Evolutionary conservation across 2,888 invertebrate genomes (phyloP).

Genomic region (Frankliniella fusca): DNA sequence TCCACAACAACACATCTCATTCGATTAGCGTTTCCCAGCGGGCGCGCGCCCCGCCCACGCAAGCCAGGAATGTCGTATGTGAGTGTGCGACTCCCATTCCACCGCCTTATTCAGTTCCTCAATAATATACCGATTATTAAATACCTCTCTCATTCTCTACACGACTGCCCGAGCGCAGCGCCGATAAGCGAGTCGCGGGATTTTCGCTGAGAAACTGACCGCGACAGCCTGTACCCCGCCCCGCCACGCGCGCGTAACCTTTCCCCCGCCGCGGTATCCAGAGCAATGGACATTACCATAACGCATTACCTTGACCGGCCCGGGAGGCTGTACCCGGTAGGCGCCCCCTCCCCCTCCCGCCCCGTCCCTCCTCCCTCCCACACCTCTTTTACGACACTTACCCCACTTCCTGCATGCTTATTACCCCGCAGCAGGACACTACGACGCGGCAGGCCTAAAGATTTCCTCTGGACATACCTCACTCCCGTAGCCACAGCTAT

Average conservation of each 20-base stretch:
- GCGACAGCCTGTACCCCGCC: not conserved
- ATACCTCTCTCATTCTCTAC: too few species aligned
- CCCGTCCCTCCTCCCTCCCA: too few species aligned
- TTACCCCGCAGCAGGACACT: too few species aligned
- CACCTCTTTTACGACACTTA: too few species aligned
- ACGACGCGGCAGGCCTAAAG: too few species aligned
- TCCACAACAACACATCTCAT: constrained; percentile 14
- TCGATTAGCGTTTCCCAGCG: not conserved
- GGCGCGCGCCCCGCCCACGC: not conserved
- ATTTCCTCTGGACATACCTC: too few species aligned
- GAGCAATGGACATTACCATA: constrained; percentile 16
- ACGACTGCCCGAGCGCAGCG: too few species aligned
- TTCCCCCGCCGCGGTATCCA: not conserved
- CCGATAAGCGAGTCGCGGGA: not conserved
- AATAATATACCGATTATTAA: too few species aligned
- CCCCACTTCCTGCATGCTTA: too few species aligned
- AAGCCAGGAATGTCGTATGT: not conserved
- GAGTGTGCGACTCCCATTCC: too few species aligned
- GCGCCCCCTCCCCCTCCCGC: too few species aligned
- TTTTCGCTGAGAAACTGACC: not conserved
- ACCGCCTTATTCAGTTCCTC: not conserved
- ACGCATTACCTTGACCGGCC: constrained; percentile 14
- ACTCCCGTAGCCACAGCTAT: too few species aligned
- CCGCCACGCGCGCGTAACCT: constrained; percentile 6
- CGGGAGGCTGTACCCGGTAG: not conserved